A percentile compares a stretch with the other conserved stretches of the same genome.
Conservation (phyloP, 2,113 vertebrate species). For the Phrynocephalus versicolor region DNA sequence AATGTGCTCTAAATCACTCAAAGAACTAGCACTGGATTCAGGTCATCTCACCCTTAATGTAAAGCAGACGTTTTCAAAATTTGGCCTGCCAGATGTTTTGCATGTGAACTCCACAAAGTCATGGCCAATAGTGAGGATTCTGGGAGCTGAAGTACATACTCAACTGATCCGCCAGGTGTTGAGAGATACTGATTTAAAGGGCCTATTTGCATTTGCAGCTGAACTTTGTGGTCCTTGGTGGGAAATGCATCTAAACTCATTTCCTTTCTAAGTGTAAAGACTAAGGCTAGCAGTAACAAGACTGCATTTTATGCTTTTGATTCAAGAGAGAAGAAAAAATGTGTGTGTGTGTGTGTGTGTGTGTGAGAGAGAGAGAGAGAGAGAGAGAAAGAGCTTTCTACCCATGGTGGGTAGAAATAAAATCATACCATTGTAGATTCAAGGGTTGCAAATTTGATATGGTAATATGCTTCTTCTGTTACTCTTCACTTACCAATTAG, state of each 20-base stretch:
- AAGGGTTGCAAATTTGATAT: constrained; percentile 81
- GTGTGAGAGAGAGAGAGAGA: no score
- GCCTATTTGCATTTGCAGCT: not conserved
- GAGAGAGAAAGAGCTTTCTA: constrained; percentile 30
- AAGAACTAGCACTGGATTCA: not conserved
- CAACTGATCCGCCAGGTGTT: no score
- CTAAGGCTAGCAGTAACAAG: constrained; percentile 71
- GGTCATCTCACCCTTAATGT: not conserved
- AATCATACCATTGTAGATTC: constrained; percentile 78
- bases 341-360: no score
- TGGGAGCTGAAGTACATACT: no score
- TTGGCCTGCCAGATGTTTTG: not conserved
- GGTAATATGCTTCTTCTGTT: constrained; percentile 80
- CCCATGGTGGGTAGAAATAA: constrained; percentile 75
- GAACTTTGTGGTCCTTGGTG: constrained; percentile 21
- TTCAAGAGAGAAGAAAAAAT: constrained; percentile 72
- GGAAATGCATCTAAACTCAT: constrained; percentile 58
- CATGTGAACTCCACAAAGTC: no score
- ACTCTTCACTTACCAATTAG: constrained; percentile 80
- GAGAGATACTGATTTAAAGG: not conserved
- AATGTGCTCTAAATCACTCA: not conserved
- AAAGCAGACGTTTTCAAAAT: not conserved
- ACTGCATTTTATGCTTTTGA: constrained; percentile 70
- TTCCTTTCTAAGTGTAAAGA: constrained; percentile 69
- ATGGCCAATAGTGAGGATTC: no score